Percentiles rank a stretch among this genome's conserved stretches.
phyloP scores from a whole-genome alignment of 2,113 vertebrate species.

The Piprites chloris region DNA sequence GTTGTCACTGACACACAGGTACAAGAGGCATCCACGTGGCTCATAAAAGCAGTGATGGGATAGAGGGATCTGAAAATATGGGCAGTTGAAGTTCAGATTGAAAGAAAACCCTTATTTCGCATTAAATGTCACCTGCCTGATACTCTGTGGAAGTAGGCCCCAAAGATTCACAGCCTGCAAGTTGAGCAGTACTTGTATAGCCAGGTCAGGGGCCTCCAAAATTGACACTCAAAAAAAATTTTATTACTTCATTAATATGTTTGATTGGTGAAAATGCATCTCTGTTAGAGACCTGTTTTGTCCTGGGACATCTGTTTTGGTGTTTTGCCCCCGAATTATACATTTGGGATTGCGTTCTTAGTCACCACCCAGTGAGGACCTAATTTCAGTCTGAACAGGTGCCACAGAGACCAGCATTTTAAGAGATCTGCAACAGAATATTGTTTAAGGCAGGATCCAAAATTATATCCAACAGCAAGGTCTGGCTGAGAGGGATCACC shows the following conservation, averaged over 20 bases:
- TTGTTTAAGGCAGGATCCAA: neutral
- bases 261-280: neutral
- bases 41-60: neutral
- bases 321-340: neutral
- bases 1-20: constrained; percentile 30
- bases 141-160: neutral
- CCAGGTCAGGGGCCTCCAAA: neutral
- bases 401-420: neutral
- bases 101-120: neutral
- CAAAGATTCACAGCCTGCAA: neutral
- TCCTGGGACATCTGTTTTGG: neutral
- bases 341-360: neutral
- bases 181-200: neutral
- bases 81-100: neutral
- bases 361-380: neutral
- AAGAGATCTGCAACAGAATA: neutral
- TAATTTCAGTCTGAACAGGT: neutral
- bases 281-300: neutral
- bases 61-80: neutral
- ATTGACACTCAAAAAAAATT: neutral
- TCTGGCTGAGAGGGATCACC: neutral
- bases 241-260: neutral
- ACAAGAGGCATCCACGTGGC: neutral
- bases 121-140: neutral
- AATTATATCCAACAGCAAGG: neutral